These are phyloP conservation scores for Drosophila barbarae DNA, from an alignment of 2,888 invertebrate genomes.

Conservation along the genomic window DNA sequence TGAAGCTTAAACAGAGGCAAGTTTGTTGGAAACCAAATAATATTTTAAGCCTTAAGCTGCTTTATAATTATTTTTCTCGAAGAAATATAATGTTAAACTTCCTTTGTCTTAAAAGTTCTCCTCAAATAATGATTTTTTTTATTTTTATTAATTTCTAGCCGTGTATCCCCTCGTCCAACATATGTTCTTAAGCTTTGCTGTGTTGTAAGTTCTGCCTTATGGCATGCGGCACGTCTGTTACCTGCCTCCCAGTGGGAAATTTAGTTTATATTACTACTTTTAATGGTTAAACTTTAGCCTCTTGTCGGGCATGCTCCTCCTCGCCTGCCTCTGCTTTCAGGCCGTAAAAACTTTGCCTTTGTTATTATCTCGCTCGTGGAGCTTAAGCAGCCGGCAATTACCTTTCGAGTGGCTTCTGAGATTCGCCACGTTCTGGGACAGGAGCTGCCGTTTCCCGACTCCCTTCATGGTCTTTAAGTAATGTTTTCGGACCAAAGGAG, in stretches of 20 bases:
- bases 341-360: constrained; percentile 64
- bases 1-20: no score
- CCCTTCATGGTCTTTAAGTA: constrained; percentile 40
- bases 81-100: not conserved
- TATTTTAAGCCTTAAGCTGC: not conserved
- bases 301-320: constrained; percentile 3
- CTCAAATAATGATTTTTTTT: not conserved
- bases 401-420: constrained; percentile 70
- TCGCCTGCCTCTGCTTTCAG: not conserved
- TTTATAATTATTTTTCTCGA: not conserved
- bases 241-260: constrained; percentile 61
- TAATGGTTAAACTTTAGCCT: constrained; percentile 67
- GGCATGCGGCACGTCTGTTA: constrained; percentile 25
- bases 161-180: constrained; percentile 4
- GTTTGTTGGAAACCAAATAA: not conserved
- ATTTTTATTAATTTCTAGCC: not conserved
- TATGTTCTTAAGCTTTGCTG: constrained; percentile 19
- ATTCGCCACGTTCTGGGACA: constrained; percentile 43
- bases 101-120: not conserved
- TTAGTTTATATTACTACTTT: constrained; percentile 74
- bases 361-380: constrained; percentile 63
- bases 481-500: constrained; percentile 24
- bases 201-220: constrained; percentile 46
- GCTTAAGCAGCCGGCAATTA: constrained; percentile 69
- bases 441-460: not conserved